Evolutionary conservation across 2,797 vertebrate genomes (phyloP).

Genomic region (Salmo trutta): DNA sequence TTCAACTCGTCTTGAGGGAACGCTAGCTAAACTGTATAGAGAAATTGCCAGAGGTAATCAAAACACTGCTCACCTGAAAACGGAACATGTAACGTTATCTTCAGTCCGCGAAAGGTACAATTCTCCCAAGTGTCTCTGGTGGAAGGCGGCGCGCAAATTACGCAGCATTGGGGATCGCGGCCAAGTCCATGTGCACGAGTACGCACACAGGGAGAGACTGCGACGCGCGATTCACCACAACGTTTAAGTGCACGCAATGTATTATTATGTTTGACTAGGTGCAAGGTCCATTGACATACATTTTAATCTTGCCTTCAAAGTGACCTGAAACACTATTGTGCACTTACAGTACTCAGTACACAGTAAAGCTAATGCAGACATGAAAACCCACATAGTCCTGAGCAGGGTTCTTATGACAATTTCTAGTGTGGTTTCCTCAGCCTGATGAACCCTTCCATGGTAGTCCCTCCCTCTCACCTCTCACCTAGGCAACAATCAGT

Average conservation of each 20-base stretch:
- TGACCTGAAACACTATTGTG: too few species aligned
- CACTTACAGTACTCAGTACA: too few species aligned
- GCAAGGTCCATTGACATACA: too few species aligned
- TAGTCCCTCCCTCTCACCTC: neutral
- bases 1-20: fast-evolving
- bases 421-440: neutral
- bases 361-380: neutral
- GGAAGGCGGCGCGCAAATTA: conserved; percentile 70
- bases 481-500: neutral
- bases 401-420: neutral
- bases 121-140: conserved; percentile 51
- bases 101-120: conserved; percentile 47
- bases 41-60: fast-evolving
- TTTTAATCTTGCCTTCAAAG: too few species aligned
- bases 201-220: conserved; percentile 8
- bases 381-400: neutral
- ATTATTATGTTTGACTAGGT: neutral
- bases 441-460: neutral
- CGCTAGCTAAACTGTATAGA: fast-evolving
- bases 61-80: conserved; percentile 72
- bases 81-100: conserved; percentile 76
- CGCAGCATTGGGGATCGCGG: conserved; percentile 58
- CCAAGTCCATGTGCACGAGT: conserved; percentile 48
- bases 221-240: neutral
- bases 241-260: neutral